Conservation (phyloP, 2,797 vertebrate species). For the Enteromius argenteus region DNA sequence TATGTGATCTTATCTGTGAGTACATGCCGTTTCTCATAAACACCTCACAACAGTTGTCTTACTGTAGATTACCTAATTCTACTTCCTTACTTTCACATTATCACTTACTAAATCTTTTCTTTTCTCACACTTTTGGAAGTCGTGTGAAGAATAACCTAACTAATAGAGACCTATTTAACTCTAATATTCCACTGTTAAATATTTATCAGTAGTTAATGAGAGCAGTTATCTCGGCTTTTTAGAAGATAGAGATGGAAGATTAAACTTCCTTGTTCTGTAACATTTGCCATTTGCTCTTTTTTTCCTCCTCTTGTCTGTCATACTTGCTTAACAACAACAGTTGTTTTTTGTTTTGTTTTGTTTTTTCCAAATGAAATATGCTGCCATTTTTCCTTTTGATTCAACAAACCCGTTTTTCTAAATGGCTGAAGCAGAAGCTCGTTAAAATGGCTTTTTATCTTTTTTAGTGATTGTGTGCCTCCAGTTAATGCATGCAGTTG, state of each 20-base stretch:
- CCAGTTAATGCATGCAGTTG: not conserved
- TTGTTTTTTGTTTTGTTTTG: not conserved
- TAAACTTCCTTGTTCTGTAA: conserved; percentile 22
- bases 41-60: not conserved
- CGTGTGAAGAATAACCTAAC: conserved; percentile 42
- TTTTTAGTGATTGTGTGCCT: not conserved
- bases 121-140: conserved; percentile 23
- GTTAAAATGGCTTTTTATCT: not conserved
- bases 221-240: conserved; percentile 54
- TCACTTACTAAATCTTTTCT: not conserved
- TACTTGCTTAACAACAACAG: not conserved
- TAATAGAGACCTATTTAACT: conserved; percentile 59
- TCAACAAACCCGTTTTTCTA: not conserved
- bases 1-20: not conserved
- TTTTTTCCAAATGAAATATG: not conserved
- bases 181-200: conserved; percentile 61
- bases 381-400: not conserved
- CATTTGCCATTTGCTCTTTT: conserved; percentile 2
- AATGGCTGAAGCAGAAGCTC: not conserved
- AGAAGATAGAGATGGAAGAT: conserved; percentile 44
- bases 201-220: conserved; percentile 61
- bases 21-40: not conserved
- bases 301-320: not conserved
- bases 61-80: not conserved
- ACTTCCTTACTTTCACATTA: conserved; percentile 20